These are phyloP conservation scores for Rhabdomys pumilio DNA, from an alignment of 2,797 vertebrate species.

Conservation along the genomic window DNA sequence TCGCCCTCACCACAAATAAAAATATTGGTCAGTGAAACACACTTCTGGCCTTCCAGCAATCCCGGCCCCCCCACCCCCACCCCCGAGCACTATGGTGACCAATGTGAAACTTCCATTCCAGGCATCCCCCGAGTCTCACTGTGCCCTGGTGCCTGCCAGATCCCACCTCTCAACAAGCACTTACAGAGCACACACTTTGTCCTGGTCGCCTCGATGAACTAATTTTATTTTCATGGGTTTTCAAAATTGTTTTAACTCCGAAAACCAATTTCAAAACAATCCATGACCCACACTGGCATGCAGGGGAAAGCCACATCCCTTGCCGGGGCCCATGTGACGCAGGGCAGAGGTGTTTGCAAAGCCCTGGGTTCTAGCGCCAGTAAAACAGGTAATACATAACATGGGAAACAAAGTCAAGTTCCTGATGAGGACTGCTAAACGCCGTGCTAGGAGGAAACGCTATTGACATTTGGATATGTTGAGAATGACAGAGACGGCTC, in stretches of 20 bases:
- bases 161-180: accelerated
- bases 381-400: background rate
- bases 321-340: background rate
- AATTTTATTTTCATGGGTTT: background rate
- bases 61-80: background rate
- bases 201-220: background rate
- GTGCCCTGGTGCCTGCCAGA: accelerated
- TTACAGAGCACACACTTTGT: background rate
- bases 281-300: accelerated
- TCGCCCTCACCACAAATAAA: constrained; percentile 64
- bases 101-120: background rate
- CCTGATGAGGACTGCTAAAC: background rate
- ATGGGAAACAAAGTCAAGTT: background rate
- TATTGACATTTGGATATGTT: background rate
- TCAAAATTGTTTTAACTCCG: background rate
- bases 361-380: background rate
- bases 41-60: background rate
- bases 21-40: background rate
- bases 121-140: background rate
- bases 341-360: background rate
- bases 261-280: background rate
- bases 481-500: background rate
- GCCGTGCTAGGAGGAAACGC: background rate
- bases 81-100: background rate
- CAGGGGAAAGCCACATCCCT: background rate